Base-by-base conservation (phyloP, 2,888 invertebrate genomes). In the Dynastes tityus region DNA sequence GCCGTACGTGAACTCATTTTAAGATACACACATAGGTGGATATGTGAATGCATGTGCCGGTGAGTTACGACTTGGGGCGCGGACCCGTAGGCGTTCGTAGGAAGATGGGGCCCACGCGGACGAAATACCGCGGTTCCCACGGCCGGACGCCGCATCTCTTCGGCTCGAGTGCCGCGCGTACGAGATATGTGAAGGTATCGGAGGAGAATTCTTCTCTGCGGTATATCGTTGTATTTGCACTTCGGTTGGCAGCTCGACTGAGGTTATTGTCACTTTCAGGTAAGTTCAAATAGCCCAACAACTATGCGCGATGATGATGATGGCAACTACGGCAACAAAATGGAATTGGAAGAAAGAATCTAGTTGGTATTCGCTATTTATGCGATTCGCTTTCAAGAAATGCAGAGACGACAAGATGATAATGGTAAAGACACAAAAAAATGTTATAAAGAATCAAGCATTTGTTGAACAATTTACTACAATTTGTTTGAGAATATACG, bases 41-140 rank as follows among this genome's bases (percentile, higher is more conserved):
- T 37, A 71, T 32, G 77, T 80, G 76, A 78, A 76, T 76, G 80
- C 67, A 58, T 63, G 73, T 79, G 80, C 75, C 78, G 74, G 67
- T 77, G 78, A 80, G 78, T 81, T 82, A 81, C 78, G 82, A 81
- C 81, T 78, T 77, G 80, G 81, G 80, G 81, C 79, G 81, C 81
- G 81, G 80, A 74, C 65, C 79, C 80, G 82, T 82, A 80, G 82
- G 82, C 82, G 82, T 79, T 77, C 79, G 82, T 82, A 81, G 82
- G 82, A 81, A 81, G 71, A 76, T 49, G 75, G 16, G 73, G 77
- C 82, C 82, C 80, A 82, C 80, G 80, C 80, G 79, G 79, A 79
- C 80, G 40, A 73, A 73, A 73, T 58, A 58, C 76, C 80, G 75
- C 78, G 82, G 80, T 80, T 80, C 80, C 80, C 82, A 82, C 76